phyloP scores from a whole-genome alignment of 1,140 invertebrate species.

The Ceratosolen fusciceps region DNA sequence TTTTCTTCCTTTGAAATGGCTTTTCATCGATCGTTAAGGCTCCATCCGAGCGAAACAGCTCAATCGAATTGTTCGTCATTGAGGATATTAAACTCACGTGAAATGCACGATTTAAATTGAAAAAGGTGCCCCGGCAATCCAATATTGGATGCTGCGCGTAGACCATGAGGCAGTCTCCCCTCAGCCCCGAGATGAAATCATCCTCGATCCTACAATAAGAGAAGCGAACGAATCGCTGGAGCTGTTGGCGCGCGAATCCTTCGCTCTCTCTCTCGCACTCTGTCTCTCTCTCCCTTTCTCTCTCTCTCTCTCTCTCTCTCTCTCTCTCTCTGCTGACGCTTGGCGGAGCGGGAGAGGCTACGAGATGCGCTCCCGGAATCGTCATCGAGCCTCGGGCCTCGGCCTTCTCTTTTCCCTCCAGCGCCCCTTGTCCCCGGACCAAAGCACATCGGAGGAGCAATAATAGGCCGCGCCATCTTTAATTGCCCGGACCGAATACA shows the following conservation, averaged over 20 bases:
- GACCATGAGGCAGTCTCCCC: neutral
- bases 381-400: constrained; percentile 26
- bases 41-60: neutral
- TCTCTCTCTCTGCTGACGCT: no score
- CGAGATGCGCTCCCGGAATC: constrained; percentile 27
- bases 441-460: constrained; percentile 22
- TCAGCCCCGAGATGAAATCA: neutral
- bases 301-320: no score
- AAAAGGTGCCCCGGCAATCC: neutral
- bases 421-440: neutral
- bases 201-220: neutral
- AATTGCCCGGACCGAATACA: neutral
- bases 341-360: neutral
- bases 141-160: neutral
- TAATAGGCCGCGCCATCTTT: constrained; percentile 44
- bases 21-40: neutral
- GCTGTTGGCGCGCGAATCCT: no score
- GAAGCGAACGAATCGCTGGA: neutral
- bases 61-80: neutral
- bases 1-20: neutral
- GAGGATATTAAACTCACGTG: neutral
- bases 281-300: no score
- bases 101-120: neutral
- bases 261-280: no score
- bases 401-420: neutral